Base-by-base conservation (phyloP, 1,140 invertebrate species). In the Hetaerina americana region DNA sequence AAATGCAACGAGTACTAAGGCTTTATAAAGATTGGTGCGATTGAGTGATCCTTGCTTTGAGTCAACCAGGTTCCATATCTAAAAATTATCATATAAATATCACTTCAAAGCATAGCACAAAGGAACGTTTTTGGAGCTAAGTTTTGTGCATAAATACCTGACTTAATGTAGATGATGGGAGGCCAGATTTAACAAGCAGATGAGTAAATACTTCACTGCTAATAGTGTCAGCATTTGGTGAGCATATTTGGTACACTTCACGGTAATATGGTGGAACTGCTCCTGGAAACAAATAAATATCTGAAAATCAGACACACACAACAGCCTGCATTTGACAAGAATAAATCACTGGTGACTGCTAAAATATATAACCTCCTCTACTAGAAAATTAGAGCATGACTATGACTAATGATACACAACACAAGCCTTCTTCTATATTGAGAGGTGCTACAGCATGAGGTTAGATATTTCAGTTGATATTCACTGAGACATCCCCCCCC, bases 51-150 rank as follows among this genome's bases (percentile, higher is more conserved):
- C 87, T 72, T 85, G 82, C 68, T 85, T 85, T 71, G 82, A 83
- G 72, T 88, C 87, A 3, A 87, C 84, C 29, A 87, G 74, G 73
- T 90, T 87, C 87, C 88, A 90, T 78, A 90, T 89, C 84, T 83
- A 73, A 10, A 5, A 10, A 57, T 18, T 5, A n/a, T n/a, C n/a
- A n/a, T n/a, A 57, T 57, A 66, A 67, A n/a, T 26, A 72, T 25
- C 67, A 71, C 40, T 57, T 12, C 40, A 10, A 10, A 73, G 68
- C 5, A 57, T 15, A 5, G 40, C 15, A 15, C 5, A 10, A 68
- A 12, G 24, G 5, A 27, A 25, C 15, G 18, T 22, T 70, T 0
- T n/a, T n/a, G n/a, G n/a, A n/a, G n/a, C n/a, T n/a, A n/a, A n/a
- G n/a, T n/a, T n/a, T n/a, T n/a, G 40, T 3, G 10, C 40, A 26